Base-by-base conservation (phyloP, 1,140 invertebrate genomes). In the Hycleus cichorii region DNA sequence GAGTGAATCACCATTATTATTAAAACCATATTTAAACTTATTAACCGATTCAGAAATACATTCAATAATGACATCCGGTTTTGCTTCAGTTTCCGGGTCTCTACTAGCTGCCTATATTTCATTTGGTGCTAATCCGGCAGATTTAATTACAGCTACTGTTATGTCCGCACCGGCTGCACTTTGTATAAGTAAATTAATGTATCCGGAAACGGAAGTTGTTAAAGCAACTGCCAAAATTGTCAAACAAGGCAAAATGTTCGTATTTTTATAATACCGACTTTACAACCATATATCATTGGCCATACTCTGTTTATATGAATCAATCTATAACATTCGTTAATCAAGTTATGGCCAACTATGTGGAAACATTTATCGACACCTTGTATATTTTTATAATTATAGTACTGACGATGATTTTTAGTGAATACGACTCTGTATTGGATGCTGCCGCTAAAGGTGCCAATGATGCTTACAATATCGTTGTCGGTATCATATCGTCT, bases 131-230 rank as follows among this genome's bases (percentile, higher is more conserved):
- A 82, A 88, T 58, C 81, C 91, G 1, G 80, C 84, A 0, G 86
- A 91, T 74, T 73, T 92, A 12, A 83, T 98, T 47, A 92, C 92
- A 0, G 93, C 95, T 0, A 93, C 90, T 45, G 84, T 97, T 0
- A 97, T 98, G 95, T 91, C 93, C 0, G 95, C 95, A 0, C 93
- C 95, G 0, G 91, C 91, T 25, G 87, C 94, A 0, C 75, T 98
- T 3, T 90, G 88, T 64, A 89, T 85, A 57, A 83, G 92, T 1
- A 98, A 98, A 75, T 75, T 98, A 4, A 81, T 95, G 63, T 90
- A 91, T 77, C 95, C 95, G 0, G 95, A 98, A 78, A 90, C 85
- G 0, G 84, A 90, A 67, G 76, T 84, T 51, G 86, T 87, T 3
- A 75, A 82, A 59, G 89, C 91, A 1, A 83, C 79, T 1, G 79